A percentile compares a stretch with the other conserved stretches of the same genome.
Evolutionary conservation across 2,888 invertebrate genomes (phyloP).

Genomic region (Eupithecia insigniata): DNA sequence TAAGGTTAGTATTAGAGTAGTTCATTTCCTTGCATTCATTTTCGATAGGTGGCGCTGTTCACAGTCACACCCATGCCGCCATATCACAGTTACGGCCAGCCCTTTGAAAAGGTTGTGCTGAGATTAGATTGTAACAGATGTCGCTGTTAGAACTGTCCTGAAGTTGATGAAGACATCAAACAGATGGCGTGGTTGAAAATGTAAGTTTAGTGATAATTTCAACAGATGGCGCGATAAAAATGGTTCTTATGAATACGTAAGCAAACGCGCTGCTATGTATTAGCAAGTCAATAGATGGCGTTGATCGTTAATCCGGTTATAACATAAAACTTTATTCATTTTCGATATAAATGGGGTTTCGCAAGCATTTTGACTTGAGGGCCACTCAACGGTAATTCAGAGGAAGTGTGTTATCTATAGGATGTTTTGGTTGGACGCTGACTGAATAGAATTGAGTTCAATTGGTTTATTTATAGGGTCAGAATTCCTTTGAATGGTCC

Average conservation of each 20-base stretch:
- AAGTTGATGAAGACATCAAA: constrained; percentile 6
- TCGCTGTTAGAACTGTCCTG: neutral
- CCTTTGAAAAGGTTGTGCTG: neutral
- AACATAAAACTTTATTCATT: constrained; percentile 18
- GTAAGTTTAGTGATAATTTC: neutral
- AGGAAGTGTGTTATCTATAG: constrained; percentile 14
- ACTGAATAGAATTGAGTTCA: neutral
- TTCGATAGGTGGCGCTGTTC: neutral
- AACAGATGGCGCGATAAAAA: neutral
- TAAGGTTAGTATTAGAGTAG: neutral
- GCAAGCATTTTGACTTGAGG: neutral
- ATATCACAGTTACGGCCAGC: no score
- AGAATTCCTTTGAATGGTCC: neutral
- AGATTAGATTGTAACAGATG: constrained; percentile 2
- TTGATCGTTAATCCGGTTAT: neutral
- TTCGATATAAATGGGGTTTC: constrained; percentile 13
- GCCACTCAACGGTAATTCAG: constrained; percentile 3
- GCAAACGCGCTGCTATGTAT: neutral
- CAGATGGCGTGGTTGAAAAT: neutral
- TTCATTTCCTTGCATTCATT: neutral
- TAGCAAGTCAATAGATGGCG: constrained; percentile 6
- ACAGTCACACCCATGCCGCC: neutral
- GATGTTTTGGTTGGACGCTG: neutral
- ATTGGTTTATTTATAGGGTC: neutral
- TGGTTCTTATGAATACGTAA: neutral